Conservation (phyloP, 2,113 vertebrate genomes). For the Pao palembangensis region DNA sequence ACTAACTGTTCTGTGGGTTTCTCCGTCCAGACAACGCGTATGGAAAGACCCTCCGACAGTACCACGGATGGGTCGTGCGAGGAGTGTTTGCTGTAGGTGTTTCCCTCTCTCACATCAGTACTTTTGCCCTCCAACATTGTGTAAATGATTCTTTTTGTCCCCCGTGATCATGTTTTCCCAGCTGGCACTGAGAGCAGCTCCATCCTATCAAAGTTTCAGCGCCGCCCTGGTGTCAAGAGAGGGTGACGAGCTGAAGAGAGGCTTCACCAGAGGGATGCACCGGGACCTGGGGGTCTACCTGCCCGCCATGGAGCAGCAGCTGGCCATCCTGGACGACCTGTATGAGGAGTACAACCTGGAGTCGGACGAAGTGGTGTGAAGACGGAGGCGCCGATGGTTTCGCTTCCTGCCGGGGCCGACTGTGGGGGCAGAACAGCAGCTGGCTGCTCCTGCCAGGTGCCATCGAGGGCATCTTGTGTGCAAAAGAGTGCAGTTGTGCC, state of each 20-base stretch:
- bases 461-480: slow-evolving; percentile 22
- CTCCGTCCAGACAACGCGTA: slow-evolving; percentile 85
- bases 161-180: slow-evolving; percentile 46
- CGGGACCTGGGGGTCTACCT: slow-evolving; percentile 89
- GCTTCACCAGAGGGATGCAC: slow-evolving; percentile 82
- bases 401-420: background rate
- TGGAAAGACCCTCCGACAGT: slow-evolving; percentile 89
- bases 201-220: slow-evolving; percentile 86
- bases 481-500: slow-evolving; percentile 25
- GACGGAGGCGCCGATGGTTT: background rate
- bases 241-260: slow-evolving; percentile 82
- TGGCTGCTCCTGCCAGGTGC: slow-evolving; percentile 21
- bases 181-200: slow-evolving; percentile 92
- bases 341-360: slow-evolving; percentile 93
- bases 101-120: background rate
- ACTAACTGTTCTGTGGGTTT: background rate
- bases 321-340: slow-evolving; percentile 86
- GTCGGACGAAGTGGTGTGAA: slow-evolving; percentile 95
- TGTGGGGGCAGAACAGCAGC: background rate
- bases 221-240: slow-evolving; percentile 84
- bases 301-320: slow-evolving; percentile 92
- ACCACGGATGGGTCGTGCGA: slow-evolving; percentile 96
- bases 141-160: background rate
- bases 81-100: slow-evolving; percentile 93
- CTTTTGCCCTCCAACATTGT: background rate